Percentiles rank a stretch among this genome's conserved stretches.
phyloP scores from a whole-genome alignment of 2,797 vertebrate genomes.

The Pristis pectinata region DNA sequence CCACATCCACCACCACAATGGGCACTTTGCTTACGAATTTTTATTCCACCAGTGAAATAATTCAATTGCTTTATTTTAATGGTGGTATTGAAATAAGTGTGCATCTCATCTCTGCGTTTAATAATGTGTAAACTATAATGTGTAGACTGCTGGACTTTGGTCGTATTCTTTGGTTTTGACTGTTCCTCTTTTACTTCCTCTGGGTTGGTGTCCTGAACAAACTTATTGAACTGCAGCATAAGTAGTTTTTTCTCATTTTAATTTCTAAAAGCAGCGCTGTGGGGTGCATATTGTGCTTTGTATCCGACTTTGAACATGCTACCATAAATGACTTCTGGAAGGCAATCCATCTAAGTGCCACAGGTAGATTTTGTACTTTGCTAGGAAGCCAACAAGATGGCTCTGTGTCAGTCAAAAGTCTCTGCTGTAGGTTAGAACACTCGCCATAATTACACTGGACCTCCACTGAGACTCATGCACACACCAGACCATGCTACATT shows the following conservation, averaged over 20 bases:
- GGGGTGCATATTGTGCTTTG: not conserved
- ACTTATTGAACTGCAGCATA: not conserved
- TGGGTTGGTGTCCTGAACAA: not conserved
- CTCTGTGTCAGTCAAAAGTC: not conserved
- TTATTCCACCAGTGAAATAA: not conserved
- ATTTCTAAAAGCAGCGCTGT: not conserved
- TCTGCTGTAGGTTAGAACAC: not conserved
- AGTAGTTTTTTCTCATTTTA: not conserved
- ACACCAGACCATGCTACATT: not conserved
- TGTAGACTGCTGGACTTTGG: not conserved
- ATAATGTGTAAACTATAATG: not conserved
- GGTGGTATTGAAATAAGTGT: not conserved
- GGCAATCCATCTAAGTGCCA: not conserved
- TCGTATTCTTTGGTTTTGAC: conserved; percentile 1
- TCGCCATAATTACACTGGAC: not conserved
- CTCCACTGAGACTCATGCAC: not conserved
- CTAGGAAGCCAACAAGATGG: not conserved
- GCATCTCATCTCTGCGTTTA: not conserved
- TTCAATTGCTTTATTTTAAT: not conserved
- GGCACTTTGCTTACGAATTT: not conserved
- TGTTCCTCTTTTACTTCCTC: not conserved
- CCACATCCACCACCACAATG: not conserved
- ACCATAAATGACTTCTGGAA: not conserved
- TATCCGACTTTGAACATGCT: not conserved
- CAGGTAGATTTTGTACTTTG: not conserved